Conservation (phyloP, 2,888 invertebrate genomes). For the Conus canariensis region DNA sequence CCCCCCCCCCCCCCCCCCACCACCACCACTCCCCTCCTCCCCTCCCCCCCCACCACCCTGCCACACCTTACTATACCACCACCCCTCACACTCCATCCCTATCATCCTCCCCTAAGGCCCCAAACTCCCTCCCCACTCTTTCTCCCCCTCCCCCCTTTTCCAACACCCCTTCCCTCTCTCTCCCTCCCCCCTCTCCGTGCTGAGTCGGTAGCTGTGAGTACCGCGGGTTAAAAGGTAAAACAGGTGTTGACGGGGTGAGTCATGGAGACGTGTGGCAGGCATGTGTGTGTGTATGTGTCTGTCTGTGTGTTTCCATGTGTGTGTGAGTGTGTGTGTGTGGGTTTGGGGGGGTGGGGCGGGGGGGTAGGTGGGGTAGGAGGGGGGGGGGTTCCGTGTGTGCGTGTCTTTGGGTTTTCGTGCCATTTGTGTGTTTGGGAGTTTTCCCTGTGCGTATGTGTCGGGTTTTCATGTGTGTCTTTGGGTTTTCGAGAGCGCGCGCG, state of each 20-base stretch:
- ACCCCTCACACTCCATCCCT: neutral
- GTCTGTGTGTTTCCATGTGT: neutral
- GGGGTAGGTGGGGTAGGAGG: neutral
- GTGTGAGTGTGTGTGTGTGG: neutral
- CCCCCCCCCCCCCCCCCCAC: neutral
- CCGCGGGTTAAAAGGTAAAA: constrained; percentile 20
- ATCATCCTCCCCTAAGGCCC: neutral
- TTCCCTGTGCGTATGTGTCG: too few relatives aligned
- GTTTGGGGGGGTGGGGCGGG: neutral
- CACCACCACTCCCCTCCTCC: too few relatives aligned
- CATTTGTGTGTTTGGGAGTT: too few relatives aligned
- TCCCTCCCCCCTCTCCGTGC: neutral
- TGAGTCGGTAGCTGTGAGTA: neutral
- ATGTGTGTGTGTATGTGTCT: constrained; percentile 1
- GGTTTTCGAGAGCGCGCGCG: too few relatives aligned
- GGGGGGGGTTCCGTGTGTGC: too few relatives aligned
- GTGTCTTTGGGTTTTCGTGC: too few relatives aligned
- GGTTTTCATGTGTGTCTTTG: too few relatives aligned
- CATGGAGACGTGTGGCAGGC: neutral
- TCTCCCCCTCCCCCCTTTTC: too few relatives aligned
- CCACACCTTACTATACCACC: neutral
- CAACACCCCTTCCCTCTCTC: too few relatives aligned
- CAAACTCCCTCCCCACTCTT: neutral
- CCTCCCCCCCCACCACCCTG: too few relatives aligned
- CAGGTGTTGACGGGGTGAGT: constrained; percentile 37